Conservation (phyloP, 1,140 invertebrate genomes). For the Pachyrhynchus sulphureomaculatus region DNA sequence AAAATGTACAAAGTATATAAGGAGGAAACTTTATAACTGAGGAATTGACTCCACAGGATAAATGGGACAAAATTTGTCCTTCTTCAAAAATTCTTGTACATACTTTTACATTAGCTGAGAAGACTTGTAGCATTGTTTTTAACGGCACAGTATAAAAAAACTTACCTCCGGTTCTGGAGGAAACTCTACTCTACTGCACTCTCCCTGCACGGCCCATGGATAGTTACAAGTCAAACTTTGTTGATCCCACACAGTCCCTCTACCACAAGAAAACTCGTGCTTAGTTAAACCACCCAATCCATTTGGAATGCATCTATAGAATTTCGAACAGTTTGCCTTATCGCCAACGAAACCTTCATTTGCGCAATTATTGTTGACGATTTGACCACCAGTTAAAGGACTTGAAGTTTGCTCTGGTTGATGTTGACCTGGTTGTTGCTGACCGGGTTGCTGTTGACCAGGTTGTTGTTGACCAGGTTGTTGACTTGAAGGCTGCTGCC, state of each 20-base stretch:
- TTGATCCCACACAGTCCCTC: conserved; percentile 73
- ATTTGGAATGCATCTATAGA: conserved; percentile 72
- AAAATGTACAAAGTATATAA: too few relatives aligned
- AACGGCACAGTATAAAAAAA: neutral
- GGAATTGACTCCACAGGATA: too few relatives aligned
- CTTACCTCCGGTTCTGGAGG: neutral
- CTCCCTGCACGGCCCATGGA: conserved; percentile 48
- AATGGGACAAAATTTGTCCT: too few relatives aligned
- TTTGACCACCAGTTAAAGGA: conserved; percentile 7
- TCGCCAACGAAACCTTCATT: conserved; percentile 69
- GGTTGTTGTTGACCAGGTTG: neutral
- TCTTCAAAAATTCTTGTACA: too few relatives aligned
- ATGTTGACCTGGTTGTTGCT: neutral
- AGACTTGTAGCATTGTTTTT: too few relatives aligned
- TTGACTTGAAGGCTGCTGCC: too few relatives aligned
- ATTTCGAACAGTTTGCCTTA: conserved; percentile 70
- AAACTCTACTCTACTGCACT: conserved; percentile 31
- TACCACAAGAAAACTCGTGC: conserved; percentile 69
- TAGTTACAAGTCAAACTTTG: conserved; percentile 59
- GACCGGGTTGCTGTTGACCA: neutral
- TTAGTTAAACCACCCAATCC: conserved; percentile 54
- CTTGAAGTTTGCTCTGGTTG: neutral
- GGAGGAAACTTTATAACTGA: too few relatives aligned
- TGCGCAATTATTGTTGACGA: conserved; percentile 44
- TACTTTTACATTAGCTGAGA: too few relatives aligned